Evolutionary conservation across 2,888 invertebrate genomes (phyloP), one percentile per base, ranked within the genome.

Genomic region (Morinoia aosen): DNA sequence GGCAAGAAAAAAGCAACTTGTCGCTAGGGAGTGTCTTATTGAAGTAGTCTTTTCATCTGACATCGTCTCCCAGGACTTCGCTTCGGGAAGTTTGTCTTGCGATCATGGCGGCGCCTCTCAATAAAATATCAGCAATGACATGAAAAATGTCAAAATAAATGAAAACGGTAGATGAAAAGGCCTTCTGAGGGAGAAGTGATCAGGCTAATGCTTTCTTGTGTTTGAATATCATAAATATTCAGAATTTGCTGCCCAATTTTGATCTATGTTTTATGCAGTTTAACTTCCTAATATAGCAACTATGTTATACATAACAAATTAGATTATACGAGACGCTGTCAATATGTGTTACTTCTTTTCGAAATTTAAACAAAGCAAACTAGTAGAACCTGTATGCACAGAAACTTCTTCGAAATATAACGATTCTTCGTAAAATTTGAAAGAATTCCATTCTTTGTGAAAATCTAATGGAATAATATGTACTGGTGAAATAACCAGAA

Each of bases 11-110:
- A 76, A 76, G 76, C 33, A 76, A 93, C 93, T 93, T 93, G 57
- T 40, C 93, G 93, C 93, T 25, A 93, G 93, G 57, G 57, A 56
- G 57, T 57, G 93, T 93, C 93, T 93, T 56, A 93, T 93, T 93
- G 57, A 93, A 93, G 93, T 57, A 93, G 57, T 93, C 93, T 93
- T 93, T 93, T 93, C 57, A 93, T 93, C 93, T 48, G 93, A 56
- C 33, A 93, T 56, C 33, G 48, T 93, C 93, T 93, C 93, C 5
- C 16, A 33, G 33, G 57, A 93, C 93, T 40, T 90, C 40, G 90
- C 40, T 14, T 39, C 57, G 57, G 33, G 58, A 93, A 93, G 93
- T 93, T 93, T 93, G 57, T 19, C 93, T 57, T 33, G 57, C n/a
- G 93, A 57, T 57, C 56, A 48, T 48, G 57, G 56, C 93, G 25